These are phyloP conservation scores for Lepidotrigona ventralis DNA, from an alignment of 1,140 invertebrate species.

Conservation along the genomic window DNA sequence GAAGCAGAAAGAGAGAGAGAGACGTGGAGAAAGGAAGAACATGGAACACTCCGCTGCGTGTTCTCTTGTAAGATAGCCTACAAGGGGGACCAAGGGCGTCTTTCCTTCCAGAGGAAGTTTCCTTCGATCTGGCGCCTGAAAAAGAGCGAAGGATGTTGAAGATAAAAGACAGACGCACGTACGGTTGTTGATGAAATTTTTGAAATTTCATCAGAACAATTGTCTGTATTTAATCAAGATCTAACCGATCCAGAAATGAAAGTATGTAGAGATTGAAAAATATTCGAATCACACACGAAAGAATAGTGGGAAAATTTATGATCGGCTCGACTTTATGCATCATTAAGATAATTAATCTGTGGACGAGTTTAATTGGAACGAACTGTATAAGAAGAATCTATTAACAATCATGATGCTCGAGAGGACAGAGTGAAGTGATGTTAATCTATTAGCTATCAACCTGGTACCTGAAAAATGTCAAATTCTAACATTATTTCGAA, in stretches of 20 bases:
- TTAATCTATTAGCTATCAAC: neutral
- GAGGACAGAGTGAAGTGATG: too few species aligned
- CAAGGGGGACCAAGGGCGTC: neutral
- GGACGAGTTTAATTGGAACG: neutral
- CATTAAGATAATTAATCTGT: neutral
- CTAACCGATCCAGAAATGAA: neutral
- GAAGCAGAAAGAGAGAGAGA: constrained; percentile 21
- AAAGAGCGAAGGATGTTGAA: neutral
- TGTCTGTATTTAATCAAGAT: too few species aligned
- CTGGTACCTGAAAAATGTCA: too few species aligned
- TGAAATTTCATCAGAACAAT: neutral
- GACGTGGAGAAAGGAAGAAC: constrained; percentile 19
- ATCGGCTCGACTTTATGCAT: too few species aligned
- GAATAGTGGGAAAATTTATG: neutral
- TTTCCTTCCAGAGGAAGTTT: neutral
- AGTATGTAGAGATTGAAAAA: neutral
- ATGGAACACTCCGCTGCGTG: neutral
- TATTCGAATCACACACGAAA: neutral
- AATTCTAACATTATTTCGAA: neutral
- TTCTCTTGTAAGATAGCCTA: neutral
- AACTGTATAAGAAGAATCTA: neutral
- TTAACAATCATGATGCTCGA: neutral
- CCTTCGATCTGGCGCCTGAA: neutral
- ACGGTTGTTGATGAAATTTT: neutral
- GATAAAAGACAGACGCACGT: neutral